A percentile compares a stretch with the other conserved stretches of the same genome.
Conservation (phyloP, 2,113 vertebrate genomes). For the Nycticorax nycticorax region DNA sequence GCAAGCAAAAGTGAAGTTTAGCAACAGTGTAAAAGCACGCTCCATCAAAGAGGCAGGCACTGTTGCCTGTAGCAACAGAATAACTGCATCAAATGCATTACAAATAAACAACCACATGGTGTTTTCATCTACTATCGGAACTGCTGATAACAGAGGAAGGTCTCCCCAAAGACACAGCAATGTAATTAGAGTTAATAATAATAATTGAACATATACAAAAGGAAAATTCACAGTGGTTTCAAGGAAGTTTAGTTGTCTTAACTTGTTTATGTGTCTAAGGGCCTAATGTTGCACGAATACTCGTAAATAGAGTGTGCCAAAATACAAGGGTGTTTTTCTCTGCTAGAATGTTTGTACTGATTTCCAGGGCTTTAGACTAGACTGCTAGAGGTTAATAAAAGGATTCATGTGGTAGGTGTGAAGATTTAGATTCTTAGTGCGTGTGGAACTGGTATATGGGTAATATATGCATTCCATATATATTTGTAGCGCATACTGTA, state of each 20-base stretch:
- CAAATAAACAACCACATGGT: background rate
- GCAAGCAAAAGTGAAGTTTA: background rate
- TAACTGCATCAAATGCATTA: background rate
- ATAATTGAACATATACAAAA: background rate
- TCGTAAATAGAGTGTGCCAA: background rate
- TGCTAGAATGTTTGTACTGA: background rate
- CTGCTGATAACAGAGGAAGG: background rate
- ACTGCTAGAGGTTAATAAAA: background rate
- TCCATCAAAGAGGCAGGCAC: background rate
- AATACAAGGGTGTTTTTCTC: background rate
- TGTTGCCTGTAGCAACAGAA: slow-evolving; percentile 5
- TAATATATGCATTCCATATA: background rate
- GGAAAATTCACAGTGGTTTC: background rate
- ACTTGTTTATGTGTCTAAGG: background rate
- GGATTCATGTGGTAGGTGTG: background rate
- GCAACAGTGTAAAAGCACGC: background rate
- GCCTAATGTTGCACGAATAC: background rate
- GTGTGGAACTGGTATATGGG: background rate
- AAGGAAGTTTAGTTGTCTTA: background rate
- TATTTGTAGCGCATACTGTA: background rate
- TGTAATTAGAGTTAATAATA: background rate
- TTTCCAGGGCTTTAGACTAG: background rate
- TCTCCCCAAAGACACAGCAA: background rate
- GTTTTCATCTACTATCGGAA: background rate
- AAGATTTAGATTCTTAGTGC: background rate